These are phyloP conservation scores for Pantelozetes paolii DNA, from an alignment of 2,888 invertebrate genomes.

Conservation along the genomic window DNA sequence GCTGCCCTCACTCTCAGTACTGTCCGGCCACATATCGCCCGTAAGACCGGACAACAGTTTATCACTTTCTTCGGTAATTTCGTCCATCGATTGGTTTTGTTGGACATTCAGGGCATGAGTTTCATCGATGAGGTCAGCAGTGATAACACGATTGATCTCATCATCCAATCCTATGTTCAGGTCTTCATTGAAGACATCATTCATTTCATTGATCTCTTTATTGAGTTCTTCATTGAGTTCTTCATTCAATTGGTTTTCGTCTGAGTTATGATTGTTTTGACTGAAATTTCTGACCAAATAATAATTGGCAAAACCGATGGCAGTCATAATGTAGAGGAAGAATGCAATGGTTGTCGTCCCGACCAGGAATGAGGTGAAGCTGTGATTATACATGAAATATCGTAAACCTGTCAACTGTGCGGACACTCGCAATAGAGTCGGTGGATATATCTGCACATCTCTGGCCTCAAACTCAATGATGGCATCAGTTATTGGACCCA, in stretches of 20 bases:
- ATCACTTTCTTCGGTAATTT: not conserved
- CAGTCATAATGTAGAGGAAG: conserved; percentile 20
- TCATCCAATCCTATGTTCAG: not conserved
- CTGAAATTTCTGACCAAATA: not conserved
- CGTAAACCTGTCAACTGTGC: conserved; percentile 41
- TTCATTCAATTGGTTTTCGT: not conserved
- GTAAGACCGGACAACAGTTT: not conserved
- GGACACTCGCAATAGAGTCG: conserved; percentile 17
- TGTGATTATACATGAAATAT: conserved; percentile 42
- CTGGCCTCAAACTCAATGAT: conserved; percentile 40
- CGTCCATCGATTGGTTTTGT: not conserved
- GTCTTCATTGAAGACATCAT: not conserved
- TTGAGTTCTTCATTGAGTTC: not conserved
- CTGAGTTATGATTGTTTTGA: not conserved
- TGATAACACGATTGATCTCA: too few species aligned
- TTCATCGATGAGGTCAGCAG: not conserved
- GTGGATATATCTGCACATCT: conserved; percentile 40
- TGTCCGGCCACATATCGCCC: not conserved
- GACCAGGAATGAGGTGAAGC: conserved; percentile 21
- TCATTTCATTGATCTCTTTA: not conserved
- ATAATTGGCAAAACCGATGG: not conserved
- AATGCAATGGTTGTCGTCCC: conserved; percentile 36
- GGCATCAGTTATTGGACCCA: conserved; percentile 17
- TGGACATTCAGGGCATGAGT: not conserved
- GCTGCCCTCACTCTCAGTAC: not conserved